These are phyloP conservation scores for Rhinoraja longicauda DNA, from an alignment of 2,797 vertebrate species.

Conservation along the genomic window DNA sequence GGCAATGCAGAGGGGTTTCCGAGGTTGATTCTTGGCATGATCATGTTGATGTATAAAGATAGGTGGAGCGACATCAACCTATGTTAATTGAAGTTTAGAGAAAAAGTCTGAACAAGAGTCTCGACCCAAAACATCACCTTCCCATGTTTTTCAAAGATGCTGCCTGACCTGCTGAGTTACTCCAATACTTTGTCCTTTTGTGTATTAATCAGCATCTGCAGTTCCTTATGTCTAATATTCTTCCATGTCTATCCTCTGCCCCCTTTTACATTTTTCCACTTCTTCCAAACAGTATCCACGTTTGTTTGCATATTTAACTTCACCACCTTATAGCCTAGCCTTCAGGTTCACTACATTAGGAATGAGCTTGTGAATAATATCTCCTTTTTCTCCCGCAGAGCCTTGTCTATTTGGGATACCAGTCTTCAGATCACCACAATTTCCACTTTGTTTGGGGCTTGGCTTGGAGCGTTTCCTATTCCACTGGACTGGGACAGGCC, in stretches of 20 bases:
- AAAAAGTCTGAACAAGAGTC: too few species aligned
- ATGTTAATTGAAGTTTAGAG: too few species aligned
- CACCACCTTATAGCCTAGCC: too few species aligned
- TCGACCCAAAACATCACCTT: too few species aligned
- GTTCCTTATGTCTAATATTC: neutral
- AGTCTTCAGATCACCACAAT: slow-evolving; percentile 84
- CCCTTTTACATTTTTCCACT: neutral
- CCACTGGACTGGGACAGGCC: slow-evolving; percentile 73
- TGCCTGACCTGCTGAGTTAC: too few species aligned
- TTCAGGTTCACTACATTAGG: neutral
- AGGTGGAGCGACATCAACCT: too few species aligned
- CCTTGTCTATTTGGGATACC: slow-evolving; percentile 87
- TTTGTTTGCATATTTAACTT: neutral
- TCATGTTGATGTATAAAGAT: too few species aligned
- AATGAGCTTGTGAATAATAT: neutral
- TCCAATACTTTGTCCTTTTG: too few species aligned
- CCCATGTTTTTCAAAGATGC: too few species aligned
- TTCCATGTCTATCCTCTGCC: neutral
- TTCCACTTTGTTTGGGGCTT: slow-evolving; percentile 77
- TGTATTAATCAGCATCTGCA: too few species aligned
- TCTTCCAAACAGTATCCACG: neutral
- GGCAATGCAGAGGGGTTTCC: too few species aligned
- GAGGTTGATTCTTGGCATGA: too few species aligned
- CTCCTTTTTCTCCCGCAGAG: slow-evolving; percentile 57
- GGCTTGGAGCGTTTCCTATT: slow-evolving; percentile 87